Conservation (phyloP, 2,797 vertebrate genomes). For the Mallotus villosus region DNA sequence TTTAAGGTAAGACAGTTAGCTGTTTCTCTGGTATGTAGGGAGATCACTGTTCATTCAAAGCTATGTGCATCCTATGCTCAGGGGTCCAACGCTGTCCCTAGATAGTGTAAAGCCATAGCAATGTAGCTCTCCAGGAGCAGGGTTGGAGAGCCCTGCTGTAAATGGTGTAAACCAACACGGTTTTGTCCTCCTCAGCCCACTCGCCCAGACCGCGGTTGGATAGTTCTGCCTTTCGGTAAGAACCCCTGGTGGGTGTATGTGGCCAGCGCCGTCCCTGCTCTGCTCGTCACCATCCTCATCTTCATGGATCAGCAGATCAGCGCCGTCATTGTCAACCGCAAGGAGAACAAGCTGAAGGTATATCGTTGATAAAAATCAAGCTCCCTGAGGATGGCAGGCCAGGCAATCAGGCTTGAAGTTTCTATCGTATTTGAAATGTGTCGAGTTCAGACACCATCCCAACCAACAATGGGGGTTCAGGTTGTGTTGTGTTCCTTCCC, state of each 20-base stretch:
- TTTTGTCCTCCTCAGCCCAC: slow-evolving; percentile 79
- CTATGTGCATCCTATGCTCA: too few relatives aligned
- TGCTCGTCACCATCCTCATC: slow-evolving; percentile 96
- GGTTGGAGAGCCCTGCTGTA: too few relatives aligned
- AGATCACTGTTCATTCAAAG: not conserved
- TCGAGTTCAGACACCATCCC: not conserved
- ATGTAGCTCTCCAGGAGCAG: too few relatives aligned
- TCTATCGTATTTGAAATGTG: too few relatives aligned
- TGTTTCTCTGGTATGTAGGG: too few relatives aligned
- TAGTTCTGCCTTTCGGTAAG: slow-evolving; percentile 93
- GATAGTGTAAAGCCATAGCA: too few relatives aligned
- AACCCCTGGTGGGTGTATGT: slow-evolving; percentile 97
- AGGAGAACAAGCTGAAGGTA: slow-evolving; percentile 93
- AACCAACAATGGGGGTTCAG: not conserved
- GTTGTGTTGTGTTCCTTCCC: slow-evolving; percentile 3
- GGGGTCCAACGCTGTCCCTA: too few relatives aligned
- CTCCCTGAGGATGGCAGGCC: too few relatives aligned
- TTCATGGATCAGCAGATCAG: slow-evolving; percentile 99
- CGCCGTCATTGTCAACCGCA: slow-evolving; percentile 94
- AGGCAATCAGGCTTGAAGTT: too few relatives aligned
- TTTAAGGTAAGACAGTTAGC: slow-evolving; percentile 76
- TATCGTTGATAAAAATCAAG: not conserved
- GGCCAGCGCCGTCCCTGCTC: slow-evolving; percentile 89
- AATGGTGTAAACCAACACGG: too few relatives aligned
- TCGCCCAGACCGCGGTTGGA: slow-evolving; percentile 87